These are phyloP conservation scores for Digitonthophagus gazella DNA, from an alignment of 2,888 invertebrate species.

Conservation along the genomic window DNA sequence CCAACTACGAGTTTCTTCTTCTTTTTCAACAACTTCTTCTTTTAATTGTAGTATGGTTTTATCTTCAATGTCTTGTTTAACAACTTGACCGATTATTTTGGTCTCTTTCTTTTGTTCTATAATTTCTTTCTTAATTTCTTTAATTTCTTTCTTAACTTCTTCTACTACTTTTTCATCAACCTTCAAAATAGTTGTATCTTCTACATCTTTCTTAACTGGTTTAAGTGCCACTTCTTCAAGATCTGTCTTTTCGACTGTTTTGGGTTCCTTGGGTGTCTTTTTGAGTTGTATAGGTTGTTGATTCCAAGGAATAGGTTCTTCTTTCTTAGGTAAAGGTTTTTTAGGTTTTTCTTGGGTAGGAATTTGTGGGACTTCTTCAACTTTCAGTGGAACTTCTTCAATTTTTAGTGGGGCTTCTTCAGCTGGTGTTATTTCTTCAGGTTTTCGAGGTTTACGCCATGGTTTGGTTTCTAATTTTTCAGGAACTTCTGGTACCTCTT, in stretches of 20 bases:
- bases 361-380: not conserved
- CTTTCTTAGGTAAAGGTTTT: constrained; percentile 25
- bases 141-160: constrained; percentile 1
- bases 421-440: constrained; percentile 25
- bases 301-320: constrained; percentile 55
- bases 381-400: constrained; percentile 19
- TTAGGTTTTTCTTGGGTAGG: constrained; percentile 26
- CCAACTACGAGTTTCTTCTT: constrained; percentile 25
- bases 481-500: constrained; percentile 2
- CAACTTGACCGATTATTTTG: constrained; percentile 29
- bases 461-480: constrained; percentile 22
- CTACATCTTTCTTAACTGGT: constrained; percentile 48
- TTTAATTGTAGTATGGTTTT: constrained; percentile 19
- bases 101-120: constrained; percentile 22
- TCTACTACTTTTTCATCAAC: constrained; percentile 22
- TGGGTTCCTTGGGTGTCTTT: constrained; percentile 45
- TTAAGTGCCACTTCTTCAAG: constrained; percentile 54
- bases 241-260: constrained; percentile 47
- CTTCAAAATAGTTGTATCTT: constrained; percentile 26
- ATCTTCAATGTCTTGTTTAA: constrained; percentile 20
- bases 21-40: constrained; percentile 21
- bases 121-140: constrained; percentile 1
- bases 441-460: constrained; percentile 29
- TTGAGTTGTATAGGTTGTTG: constrained; percentile 60
- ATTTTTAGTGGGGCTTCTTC: no score